Conservation (phyloP, 2,113 vertebrate genomes). For the Pardalotus punctatus region DNA sequence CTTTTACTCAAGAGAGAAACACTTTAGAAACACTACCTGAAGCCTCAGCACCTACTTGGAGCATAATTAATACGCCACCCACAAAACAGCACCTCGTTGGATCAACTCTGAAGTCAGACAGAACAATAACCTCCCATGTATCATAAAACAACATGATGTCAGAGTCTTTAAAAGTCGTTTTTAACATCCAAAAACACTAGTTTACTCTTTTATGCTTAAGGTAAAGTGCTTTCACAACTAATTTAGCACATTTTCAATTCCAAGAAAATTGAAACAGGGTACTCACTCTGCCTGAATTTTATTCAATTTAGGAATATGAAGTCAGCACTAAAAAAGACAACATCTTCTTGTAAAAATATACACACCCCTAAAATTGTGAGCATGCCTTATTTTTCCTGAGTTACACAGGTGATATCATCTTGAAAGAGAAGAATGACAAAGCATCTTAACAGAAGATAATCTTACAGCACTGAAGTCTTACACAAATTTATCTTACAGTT, state of each 20-base stretch:
- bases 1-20: background rate
- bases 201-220: background rate
- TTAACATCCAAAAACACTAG: background rate
- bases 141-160: background rate
- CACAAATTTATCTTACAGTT: background rate
- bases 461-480: background rate
- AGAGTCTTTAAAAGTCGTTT: background rate
- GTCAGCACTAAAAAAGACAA: background rate
- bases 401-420: background rate
- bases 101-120: background rate
- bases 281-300: background rate
- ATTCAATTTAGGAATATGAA: background rate
- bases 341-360: background rate
- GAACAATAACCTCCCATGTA: background rate
- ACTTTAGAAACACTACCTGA: background rate
- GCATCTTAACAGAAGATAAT: slow-evolving; percentile 38
- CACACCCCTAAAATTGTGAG: background rate
- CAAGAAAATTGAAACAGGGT: background rate
- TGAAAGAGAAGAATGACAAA: slow-evolving; percentile 58
- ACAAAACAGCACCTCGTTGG: background rate
- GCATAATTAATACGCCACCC: background rate
- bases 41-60: background rate
- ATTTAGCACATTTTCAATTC: background rate
- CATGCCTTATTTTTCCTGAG: background rate
- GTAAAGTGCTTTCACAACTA: background rate